A percentile compares a stretch with the other conserved stretches of the same genome.
Evolutionary conservation across 2,797 vertebrate species (phyloP).

Genomic region (Bradypodion pumilum): DNA sequence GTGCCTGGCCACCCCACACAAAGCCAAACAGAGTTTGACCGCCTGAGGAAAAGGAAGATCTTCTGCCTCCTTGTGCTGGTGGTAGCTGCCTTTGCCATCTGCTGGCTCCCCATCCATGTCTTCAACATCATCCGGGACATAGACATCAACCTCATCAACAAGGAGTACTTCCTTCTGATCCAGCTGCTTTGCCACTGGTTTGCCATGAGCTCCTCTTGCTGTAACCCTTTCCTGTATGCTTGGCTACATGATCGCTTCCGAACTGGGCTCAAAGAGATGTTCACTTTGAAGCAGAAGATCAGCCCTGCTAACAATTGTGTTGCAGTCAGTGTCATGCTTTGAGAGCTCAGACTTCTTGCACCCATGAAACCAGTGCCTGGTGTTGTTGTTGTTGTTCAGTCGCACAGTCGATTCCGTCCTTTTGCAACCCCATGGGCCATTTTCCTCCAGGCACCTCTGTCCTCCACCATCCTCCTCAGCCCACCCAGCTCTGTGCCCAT

Average conservation of each 20-base stretch:
- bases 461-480: no score
- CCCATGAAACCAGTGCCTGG: background rate
- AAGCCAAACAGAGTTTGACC: conserved; percentile 83
- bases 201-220: conserved; percentile 90
- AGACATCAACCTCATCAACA: conserved; percentile 85
- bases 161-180: conserved; percentile 86
- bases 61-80: conserved; percentile 85
- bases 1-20: conserved; percentile 84
- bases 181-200: conserved; percentile 89
- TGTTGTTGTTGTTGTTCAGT: no score
- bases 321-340: conserved; percentile 80
- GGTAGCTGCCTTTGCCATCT: conserved; percentile 85
- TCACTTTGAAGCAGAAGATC: conserved; percentile 77
- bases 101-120: conserved; percentile 89
- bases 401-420: no score
- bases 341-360: conserved; percentile 23
- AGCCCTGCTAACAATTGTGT: conserved; percentile 81
- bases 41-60: conserved; percentile 85
- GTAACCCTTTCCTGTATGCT: conserved; percentile 89
- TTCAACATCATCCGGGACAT: conserved; percentile 89
- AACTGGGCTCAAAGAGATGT: conserved; percentile 83
- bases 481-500: no score
- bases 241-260: conserved; percentile 90
- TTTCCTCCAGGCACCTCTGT: no score
- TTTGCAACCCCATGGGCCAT: no score